Evolutionary conservation across 2,888 invertebrate species (phyloP).

Genomic region (Bombylius discolor): DNA sequence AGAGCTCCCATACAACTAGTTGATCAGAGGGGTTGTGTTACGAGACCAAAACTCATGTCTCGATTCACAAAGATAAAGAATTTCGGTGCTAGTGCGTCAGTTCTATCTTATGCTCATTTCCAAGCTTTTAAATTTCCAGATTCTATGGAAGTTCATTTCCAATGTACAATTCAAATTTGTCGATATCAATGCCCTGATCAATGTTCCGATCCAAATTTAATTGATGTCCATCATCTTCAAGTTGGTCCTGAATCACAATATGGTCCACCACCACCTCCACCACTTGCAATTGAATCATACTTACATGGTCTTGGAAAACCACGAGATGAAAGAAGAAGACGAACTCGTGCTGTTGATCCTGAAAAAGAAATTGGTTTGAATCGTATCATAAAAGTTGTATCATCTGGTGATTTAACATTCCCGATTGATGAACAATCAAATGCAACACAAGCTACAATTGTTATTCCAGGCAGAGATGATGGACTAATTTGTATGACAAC

Average conservation of each 20-base stretch:
- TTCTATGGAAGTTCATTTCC: constrained; percentile 93
- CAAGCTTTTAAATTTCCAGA: constrained; percentile 94
- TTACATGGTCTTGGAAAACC: constrained; percentile 49
- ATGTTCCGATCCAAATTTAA: constrained; percentile 55
- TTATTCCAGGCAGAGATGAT: constrained; percentile 55
- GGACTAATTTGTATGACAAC: constrained; percentile 86
- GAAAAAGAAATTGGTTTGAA: constrained; percentile 80
- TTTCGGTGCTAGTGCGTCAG: constrained; percentile 85
- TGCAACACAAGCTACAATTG: constrained; percentile 49
- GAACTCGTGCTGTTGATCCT: constrained; percentile 50
- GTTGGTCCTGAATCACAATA: constrained; percentile 49
- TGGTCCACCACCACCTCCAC: constrained; percentile 52
- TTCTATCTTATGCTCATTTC: constrained; percentile 84
- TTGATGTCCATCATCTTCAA: constrained; percentile 44
- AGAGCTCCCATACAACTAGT: constrained; percentile 86
- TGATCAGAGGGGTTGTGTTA: constrained; percentile 84
- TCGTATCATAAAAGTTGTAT: constrained; percentile 79
- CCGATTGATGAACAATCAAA: constrained; percentile 56
- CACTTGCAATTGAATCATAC: constrained; percentile 48
- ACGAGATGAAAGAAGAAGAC: constrained; percentile 58
- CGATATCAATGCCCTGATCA: constrained; percentile 87
- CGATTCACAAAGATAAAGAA: constrained; percentile 90
- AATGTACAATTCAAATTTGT: constrained; percentile 89
- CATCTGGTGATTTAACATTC: constrained; percentile 80
- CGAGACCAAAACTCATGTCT: constrained; percentile 84